Conservation (phyloP, 2,113 vertebrate genomes). For the Menura novaehollandiae region DNA sequence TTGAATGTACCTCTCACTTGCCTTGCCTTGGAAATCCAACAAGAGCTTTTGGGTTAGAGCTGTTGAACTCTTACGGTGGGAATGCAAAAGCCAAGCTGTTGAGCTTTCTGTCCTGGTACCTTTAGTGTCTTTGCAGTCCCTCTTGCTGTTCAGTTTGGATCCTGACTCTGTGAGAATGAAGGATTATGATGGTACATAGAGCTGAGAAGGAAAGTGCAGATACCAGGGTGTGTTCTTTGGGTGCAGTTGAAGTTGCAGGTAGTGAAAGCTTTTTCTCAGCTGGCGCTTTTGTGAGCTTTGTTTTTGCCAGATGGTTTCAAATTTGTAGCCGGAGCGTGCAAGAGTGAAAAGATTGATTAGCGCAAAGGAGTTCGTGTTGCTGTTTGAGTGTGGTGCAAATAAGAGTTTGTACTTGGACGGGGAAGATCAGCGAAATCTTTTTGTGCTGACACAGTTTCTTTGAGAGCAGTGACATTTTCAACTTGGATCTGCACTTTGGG, state of each 20-base stretch:
- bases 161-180: not conserved
- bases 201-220: not conserved
- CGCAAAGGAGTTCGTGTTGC: not conserved
- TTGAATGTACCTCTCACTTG: too few relatives aligned
- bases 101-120: not conserved
- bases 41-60: not conserved
- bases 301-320: not conserved
- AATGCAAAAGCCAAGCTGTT: not conserved
- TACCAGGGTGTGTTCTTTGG: not conserved
- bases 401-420: not conserved
- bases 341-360: not conserved
- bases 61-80: not conserved
- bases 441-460: not conserved
- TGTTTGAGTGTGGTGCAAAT: not conserved
- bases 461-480: not conserved
- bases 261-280: not conserved
- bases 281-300: not conserved
- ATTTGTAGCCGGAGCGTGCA: rapidly evolving
- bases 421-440: not conserved
- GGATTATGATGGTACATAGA: not conserved
- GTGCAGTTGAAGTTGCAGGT: not conserved
- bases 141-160: not conserved
- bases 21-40: too few relatives aligned
- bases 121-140: not conserved
- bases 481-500: too few relatives aligned